A percentile compares a stretch with the other conserved stretches of the same genome.
Conservation (phyloP, 2,113 vertebrate species). For the Anas platyrhynchos region DNA sequence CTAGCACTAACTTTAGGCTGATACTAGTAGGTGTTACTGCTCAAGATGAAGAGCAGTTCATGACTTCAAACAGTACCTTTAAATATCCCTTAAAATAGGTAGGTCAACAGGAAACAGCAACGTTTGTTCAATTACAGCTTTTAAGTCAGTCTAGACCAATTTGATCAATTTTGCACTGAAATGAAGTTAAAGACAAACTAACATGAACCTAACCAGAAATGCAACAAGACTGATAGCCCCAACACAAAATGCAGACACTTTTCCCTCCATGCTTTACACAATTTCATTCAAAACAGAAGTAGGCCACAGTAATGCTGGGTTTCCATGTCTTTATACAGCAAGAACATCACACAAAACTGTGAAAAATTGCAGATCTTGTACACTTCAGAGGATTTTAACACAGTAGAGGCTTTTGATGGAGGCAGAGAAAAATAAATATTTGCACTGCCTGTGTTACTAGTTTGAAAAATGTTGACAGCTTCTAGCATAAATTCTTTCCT, state of each 20-base stretch:
- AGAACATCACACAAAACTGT: neutral
- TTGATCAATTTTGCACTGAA: neutral
- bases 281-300: neutral
- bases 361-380: neutral
- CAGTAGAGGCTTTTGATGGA: rapidly evolving
- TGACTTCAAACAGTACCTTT: neutral
- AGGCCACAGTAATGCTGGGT: neutral
- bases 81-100: neutral
- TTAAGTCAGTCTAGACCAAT: rapidly evolving
- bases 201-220: neutral
- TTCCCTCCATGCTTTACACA: neutral
- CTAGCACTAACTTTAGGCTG: neutral
- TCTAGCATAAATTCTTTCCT: neutral
- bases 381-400: neutral
- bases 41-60: neutral
- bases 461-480: neutral
- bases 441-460: neutral
- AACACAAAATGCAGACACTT: neutral
- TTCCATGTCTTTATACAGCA: neutral
- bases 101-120: neutral
- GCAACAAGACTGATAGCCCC: neutral
- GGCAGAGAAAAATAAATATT: neutral
- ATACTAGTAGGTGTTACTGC: neutral
- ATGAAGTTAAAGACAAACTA: neutral
- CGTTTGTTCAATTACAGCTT: neutral